phyloP scores from a whole-genome alignment of 1,140 invertebrate species.

The Drosophila baimaii region DNA sequence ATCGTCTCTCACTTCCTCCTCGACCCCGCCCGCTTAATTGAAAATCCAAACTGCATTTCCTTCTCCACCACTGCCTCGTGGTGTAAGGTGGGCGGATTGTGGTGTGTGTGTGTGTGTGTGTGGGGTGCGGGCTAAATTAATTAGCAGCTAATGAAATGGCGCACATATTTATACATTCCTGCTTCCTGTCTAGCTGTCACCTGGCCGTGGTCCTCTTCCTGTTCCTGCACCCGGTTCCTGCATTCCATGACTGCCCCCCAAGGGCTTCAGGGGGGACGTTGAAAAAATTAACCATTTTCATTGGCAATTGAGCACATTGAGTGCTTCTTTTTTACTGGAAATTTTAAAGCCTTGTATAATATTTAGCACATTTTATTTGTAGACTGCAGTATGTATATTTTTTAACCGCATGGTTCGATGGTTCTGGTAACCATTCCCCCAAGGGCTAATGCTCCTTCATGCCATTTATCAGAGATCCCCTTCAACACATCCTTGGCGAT shows the following conservation, averaged over 20 bases:
- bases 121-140: slow-evolving; percentile 63
- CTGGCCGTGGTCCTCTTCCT: slow-evolving; percentile 7
- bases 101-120: slow-evolving; percentile 8
- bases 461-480: slow-evolving; percentile 34
- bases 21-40: slow-evolving; percentile 52
- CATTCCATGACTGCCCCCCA: background rate
- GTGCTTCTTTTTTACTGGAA: background rate
- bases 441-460: background rate
- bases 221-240: background rate
- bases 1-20: slow-evolving; percentile 4
- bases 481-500: background rate
- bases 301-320: slow-evolving; percentile 65
- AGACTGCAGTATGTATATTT: background rate
- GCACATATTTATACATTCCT: slow-evolving; percentile 67
- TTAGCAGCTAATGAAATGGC: slow-evolving; percentile 75
- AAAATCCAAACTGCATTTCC: slow-evolving; percentile 56
- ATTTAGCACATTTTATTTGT: background rate
- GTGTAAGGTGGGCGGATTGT: background rate
- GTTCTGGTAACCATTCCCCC: background rate
- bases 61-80: background rate
- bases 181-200: slow-evolving; percentile 38
- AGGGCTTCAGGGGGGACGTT: slow-evolving; percentile 12
- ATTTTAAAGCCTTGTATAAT: background rate
- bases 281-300: slow-evolving; percentile 66
- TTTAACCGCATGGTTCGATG: slow-evolving; percentile 24